A percentile compares a stretch with the other conserved stretches of the same genome.
Evolutionary conservation across 2,113 vertebrate species (phyloP).

Genomic region (Chloropsis hardwickii): DNA sequence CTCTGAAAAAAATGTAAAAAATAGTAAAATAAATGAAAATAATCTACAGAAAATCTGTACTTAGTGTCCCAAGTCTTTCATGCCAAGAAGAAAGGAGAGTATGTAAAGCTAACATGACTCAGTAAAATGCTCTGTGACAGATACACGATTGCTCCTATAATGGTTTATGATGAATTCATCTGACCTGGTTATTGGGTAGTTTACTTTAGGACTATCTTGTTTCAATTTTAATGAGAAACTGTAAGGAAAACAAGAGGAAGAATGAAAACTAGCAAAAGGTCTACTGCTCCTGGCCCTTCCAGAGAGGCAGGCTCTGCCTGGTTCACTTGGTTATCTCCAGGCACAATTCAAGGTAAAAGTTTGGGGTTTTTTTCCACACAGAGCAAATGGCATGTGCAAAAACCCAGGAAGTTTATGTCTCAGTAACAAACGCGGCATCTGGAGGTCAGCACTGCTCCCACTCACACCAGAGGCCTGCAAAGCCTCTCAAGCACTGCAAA

Average conservation of each 20-base stretch:
- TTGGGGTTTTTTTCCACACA: background rate
- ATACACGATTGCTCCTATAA: background rate
- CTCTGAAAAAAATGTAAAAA: background rate
- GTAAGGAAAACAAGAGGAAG: background rate
- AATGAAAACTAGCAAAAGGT: background rate
- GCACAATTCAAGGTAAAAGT: background rate
- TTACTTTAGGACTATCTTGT: background rate
- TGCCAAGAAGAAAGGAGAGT: background rate
- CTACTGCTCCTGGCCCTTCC: background rate
- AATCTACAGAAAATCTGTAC: background rate
- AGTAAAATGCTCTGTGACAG: background rate
- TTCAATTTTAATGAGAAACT: background rate
- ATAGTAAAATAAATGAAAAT: background rate
- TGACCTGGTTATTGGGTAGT: background rate
- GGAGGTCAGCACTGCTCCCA: fast-evolving
- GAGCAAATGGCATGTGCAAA: background rate
- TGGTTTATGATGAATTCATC: background rate
- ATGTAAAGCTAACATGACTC: background rate
- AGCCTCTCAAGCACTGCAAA: background rate
- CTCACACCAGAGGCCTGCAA: background rate
- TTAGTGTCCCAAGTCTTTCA: background rate
- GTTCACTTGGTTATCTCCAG: background rate
- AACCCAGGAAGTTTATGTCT: background rate
- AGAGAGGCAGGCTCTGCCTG: background rate
- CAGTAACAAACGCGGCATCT: background rate